Base-by-base conservation (phyloP, 2,797 vertebrate genomes). In the Acanthornis magna region DNA sequence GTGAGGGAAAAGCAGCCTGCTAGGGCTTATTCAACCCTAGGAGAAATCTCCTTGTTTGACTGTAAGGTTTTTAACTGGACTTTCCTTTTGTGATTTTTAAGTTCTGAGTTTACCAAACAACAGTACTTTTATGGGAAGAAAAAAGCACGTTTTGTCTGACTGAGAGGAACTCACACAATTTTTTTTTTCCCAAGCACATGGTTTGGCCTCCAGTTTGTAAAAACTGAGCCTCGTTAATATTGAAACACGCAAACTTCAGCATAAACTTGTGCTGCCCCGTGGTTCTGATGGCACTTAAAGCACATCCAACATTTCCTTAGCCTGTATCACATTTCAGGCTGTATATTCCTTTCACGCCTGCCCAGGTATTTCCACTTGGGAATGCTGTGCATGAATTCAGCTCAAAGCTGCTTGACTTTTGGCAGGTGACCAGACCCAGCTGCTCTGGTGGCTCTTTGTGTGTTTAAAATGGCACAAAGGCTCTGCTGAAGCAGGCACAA, bases 1-100 rank as follows among this genome's bases (percentile, higher is more conserved):
- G 36, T 0, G 1, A 53, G 36, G 2, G 2, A 50, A 40, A 19
- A 5, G 0, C 55, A 32, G n/a, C 57, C 11, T 3, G 1, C 8
- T 12, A 15, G 6, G 22, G 38, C 51, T 55, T 51, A 13, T 51
- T 85, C 4, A 3, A 10, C 4, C 15, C 25, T 38, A 40, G 51
- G 11, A 65, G 42, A 74, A 48, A 42, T 26, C 30, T 54, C 32
- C 29, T 61, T 38, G 32, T 36, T 77, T 53, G 32, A 36, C 2
- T 29, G 18, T 38, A 9, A 17, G 9, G 4, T 5, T 34, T 65
- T 40, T 27, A 77, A 53, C 26, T 6, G 9, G 40, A 57, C 23
- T 73, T 77, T 12, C 20, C 19, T 65, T 73, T 45, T 62, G 29
- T 38, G 22, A 61, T 17, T 71, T 75, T 17, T 42, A 30, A 30